Conservation (phyloP, 1,140 invertebrate species). For the Teleopsis dalmanni region DNA sequence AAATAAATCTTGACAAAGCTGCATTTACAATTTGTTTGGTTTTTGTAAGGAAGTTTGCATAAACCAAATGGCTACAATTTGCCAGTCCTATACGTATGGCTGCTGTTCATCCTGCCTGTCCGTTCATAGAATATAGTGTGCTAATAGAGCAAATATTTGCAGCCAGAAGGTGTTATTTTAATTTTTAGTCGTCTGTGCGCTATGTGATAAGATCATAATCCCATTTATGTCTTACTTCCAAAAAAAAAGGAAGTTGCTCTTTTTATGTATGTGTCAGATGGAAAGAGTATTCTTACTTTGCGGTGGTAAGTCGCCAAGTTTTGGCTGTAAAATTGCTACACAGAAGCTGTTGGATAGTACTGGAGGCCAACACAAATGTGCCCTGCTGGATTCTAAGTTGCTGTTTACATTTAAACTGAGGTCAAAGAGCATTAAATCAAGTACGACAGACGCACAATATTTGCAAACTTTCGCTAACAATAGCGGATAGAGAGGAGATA, state of each 20-base stretch:
- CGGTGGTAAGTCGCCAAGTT: no score
- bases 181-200: constrained; percentile 31
- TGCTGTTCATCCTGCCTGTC: no score
- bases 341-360: no score
- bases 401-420: constrained; percentile 36
- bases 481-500: no score
- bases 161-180: constrained; percentile 32
- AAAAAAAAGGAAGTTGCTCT: constrained; percentile 11
- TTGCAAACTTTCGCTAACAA: no score
- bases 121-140: no score
- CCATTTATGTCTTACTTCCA: constrained; percentile 39
- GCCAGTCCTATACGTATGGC: background rate
- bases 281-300: background rate
- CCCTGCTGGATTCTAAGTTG: no score
- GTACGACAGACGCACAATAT: constrained; percentile 18
- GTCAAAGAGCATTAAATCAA: constrained; percentile 45
- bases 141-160: no score
- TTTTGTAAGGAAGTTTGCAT: constrained; percentile 1
- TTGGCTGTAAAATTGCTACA: no score
- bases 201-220: constrained; percentile 45
- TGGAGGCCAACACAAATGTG: no score
- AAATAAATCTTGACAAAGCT: constrained; percentile 43
- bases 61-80: background rate
- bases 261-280: background rate
- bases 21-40: constrained; percentile 13